Conservation (phyloP, 2,797 vertebrate genomes). For the Crax fasciolata region DNA sequence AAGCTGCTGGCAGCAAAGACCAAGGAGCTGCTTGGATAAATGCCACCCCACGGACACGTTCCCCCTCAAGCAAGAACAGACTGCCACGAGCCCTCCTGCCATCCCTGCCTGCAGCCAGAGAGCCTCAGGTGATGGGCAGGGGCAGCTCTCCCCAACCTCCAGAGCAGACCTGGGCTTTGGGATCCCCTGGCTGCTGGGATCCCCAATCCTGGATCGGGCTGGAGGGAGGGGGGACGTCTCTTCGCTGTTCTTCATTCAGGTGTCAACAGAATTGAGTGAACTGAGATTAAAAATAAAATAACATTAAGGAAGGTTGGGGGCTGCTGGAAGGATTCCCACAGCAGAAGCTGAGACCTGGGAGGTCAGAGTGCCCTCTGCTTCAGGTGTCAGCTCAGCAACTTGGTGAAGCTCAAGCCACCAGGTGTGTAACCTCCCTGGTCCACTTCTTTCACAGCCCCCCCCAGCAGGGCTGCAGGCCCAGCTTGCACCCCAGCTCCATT, state of each 20-base stretch:
- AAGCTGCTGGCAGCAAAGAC: constrained; percentile 92
- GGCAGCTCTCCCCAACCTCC: neutral
- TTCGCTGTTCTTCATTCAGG: neutral
- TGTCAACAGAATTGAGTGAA: neutral
- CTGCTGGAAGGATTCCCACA: neutral
- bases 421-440: no score
- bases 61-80: neutral
- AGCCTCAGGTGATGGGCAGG: neutral
- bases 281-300: neutral
- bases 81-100: neutral
- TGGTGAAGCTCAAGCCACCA: neutral
- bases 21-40: constrained; percentile 92
- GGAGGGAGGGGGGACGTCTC: neutral
- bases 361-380: neutral
- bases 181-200: neutral
- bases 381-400: neutral
- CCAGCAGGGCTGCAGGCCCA: neutral
- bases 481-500: rapidly evolving
- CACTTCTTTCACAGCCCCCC: neutral
- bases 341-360: neutral
- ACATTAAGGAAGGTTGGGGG: neutral
- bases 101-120: neutral
- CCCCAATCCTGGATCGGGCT: neutral
- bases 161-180: neutral
- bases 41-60: neutral